phyloP scores from a whole-genome alignment of 2,797 vertebrate species.

The Tadarida brasiliensis region DNA sequence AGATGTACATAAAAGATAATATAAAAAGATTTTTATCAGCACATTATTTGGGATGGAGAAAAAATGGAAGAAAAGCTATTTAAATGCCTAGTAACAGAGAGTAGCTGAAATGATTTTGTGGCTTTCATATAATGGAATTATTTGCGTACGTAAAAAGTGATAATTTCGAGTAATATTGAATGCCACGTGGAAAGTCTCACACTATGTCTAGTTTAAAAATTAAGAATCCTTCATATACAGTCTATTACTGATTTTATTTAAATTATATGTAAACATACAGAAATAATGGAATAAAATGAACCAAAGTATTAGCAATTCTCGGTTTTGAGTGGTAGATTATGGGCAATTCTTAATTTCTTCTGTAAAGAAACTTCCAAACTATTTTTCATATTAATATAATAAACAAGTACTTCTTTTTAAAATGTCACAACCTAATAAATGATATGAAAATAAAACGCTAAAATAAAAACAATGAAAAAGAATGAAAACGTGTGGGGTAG shows the following conservation, averaged over 20 bases:
- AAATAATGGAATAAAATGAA: slow-evolving; percentile 31
- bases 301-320: neutral
- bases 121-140: slow-evolving; percentile 42
- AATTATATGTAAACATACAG: neutral
- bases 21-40: slow-evolving; percentile 37
- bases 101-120: slow-evolving; percentile 2
- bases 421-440: neutral
- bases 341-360: neutral
- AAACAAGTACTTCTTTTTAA: slow-evolving; percentile 19
- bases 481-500: neutral
- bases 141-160: neutral
- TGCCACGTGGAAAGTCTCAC: neutral
- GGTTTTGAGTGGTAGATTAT: neutral
- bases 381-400: neutral
- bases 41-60: neutral
- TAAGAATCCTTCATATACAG: neutral
- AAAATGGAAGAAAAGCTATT: slow-evolving; percentile 38
- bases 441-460: neutral
- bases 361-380: neutral
- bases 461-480: neutral
- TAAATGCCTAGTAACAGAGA: slow-evolving; percentile 1
- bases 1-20: neutral
- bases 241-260: slow-evolving; percentile 6
- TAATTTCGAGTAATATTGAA: slow-evolving; percentile 30
- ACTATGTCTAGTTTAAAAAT: neutral